Base-by-base conservation (phyloP, 2,113 vertebrate species). In the Neodon shergylaensis region DNA sequence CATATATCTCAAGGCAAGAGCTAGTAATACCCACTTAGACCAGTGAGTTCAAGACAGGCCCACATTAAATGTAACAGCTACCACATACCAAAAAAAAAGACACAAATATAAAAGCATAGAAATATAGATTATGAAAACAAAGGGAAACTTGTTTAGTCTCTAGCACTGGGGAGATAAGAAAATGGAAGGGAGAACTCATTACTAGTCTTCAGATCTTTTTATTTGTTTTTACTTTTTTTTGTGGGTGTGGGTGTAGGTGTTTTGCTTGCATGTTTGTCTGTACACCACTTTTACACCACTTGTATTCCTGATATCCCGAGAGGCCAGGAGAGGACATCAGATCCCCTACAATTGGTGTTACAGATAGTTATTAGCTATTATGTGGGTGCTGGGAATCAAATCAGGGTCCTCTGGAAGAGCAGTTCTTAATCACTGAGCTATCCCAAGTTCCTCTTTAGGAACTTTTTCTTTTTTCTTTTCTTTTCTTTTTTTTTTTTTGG, bases 91-190 rank as follows among this genome's bases (percentile, higher is more conserved):
- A 95, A 90, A 44, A 90, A 39, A 94, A 42, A 28, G 61, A 92
- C 58, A 90, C 6, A 87, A 1, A 91, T 42, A 76, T n/a, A 65
- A 84, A 49, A 63, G 9, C 19, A 52, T 44, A 85, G 76, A 94
- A 95, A 72, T 13, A 83, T 93, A 66, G n/a, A 54, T 93, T 58
- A 77, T 61, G 24, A 95, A 88, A 44, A 94, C 90, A 92, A 89
- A 70, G 22, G 39, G 42, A 97, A 95, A 58, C 13, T 22, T 78
- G 47, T 68, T 54, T 22, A 52, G 65, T 84, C 58, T 36, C 28
- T 28, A 74, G 68, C 28, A 28, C 42, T n/a, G n/a, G 61, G 12
- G 5, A 85, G 61, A 85, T 33, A 84, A 39, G 8, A 84, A 65
- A 33, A 47, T 21, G 13, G 31, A 65, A 76, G 47, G 36, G 22